Evolutionary conservation across 2,888 invertebrate species (phyloP).

Genomic region (Hirtodrosophila trivittata): DNA sequence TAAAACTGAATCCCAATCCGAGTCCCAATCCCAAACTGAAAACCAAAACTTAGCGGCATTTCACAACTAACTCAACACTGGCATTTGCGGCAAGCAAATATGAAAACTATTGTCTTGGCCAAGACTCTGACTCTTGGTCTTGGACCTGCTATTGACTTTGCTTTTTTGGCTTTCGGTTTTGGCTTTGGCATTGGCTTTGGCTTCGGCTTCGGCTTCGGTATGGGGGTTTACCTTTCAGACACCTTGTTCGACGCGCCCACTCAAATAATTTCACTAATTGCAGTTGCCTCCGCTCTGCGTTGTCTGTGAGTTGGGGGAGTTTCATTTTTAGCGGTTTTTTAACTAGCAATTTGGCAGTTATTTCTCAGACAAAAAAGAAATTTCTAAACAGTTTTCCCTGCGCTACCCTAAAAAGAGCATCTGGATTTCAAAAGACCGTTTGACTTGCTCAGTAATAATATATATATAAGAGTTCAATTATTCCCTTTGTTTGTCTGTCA

Average conservation of each 20-base stretch:
- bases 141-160: not conserved
- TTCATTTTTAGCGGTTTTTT: slow-evolving; percentile 6
- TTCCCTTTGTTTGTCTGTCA: no score
- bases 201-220: slow-evolving; percentile 8
- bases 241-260: slow-evolving; percentile 28
- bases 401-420: no score
- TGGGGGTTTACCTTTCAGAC: slow-evolving; percentile 6
- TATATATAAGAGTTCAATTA: no score
- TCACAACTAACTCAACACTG: not conserved
- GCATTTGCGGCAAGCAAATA: slow-evolving; percentile 36
- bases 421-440: no score
- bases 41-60: slow-evolving; percentile 13
- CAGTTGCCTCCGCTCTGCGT: slow-evolving; percentile 28
- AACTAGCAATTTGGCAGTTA: not conserved
- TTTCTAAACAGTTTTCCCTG: no score
- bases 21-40: not conserved
- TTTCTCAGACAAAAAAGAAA: no score
- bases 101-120: slow-evolving; percentile 23
- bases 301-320: not conserved
- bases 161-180: not conserved
- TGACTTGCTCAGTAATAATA: no score
- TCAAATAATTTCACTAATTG: slow-evolving; percentile 58
- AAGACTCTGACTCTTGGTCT: not conserved
- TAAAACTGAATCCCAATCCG: not conserved
- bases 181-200: not conserved